These are phyloP conservation scores for Drosophila kanekoi DNA, from an alignment of 2,888 invertebrate genomes.

Conservation along the genomic window DNA sequence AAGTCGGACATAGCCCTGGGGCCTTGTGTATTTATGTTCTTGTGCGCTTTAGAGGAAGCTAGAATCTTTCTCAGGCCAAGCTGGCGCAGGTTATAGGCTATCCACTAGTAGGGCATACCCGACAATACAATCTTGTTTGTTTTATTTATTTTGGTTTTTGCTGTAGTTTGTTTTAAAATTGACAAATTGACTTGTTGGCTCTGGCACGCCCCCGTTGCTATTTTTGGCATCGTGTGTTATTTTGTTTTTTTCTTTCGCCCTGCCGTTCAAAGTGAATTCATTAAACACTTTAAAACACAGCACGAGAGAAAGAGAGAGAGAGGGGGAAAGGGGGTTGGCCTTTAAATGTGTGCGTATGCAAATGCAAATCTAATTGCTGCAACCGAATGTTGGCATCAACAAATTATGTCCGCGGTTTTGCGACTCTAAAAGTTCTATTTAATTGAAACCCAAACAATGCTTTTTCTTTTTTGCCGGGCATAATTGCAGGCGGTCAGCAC, in stretches of 20 bases:
- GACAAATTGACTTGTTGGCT: constrained; percentile 71
- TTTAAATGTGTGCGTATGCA: constrained; percentile 26
- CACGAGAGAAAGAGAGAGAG: neutral
- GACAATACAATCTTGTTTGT: neutral
- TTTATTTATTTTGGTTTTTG: constrained; percentile 10
- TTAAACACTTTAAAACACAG: constrained; percentile 61
- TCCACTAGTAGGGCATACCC: too few species aligned
- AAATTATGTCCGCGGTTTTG: constrained; percentile 35
- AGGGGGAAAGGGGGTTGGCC: neutral
- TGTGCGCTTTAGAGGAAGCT: too few species aligned
- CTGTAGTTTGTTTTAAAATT: constrained; percentile 69
- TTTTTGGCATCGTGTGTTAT: constrained; percentile 33
- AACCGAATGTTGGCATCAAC: constrained; percentile 29
- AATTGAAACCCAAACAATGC: constrained; percentile 26
- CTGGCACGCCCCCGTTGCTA: constrained; percentile 46
- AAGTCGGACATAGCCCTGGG: too few species aligned
- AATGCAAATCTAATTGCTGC: constrained; percentile 46
- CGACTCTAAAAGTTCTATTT: constrained; percentile 20
- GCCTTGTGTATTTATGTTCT: neutral
- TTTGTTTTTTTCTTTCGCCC: constrained; percentile 4
- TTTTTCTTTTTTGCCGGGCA: neutral
- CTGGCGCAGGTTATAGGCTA: too few species aligned
- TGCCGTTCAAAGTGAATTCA: constrained; percentile 56
- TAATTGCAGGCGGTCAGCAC: constrained; percentile 20
- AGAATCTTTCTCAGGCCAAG: too few species aligned